Evolutionary conservation across 2,113 vertebrate species (phyloP).

Genomic region (Corythaeola cristata): DNA sequence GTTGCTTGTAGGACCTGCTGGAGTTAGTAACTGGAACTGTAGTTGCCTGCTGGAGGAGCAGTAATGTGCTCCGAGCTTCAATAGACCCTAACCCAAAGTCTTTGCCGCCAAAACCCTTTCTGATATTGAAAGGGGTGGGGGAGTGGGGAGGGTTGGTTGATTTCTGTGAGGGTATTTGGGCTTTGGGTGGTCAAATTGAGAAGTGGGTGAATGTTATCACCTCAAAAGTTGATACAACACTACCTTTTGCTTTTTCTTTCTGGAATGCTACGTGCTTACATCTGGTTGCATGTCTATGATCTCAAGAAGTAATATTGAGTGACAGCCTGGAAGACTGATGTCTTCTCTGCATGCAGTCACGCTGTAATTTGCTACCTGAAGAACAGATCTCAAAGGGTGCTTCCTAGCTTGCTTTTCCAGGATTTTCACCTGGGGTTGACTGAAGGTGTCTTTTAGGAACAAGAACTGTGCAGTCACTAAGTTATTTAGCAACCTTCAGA

Average conservation of each 20-base stretch:
- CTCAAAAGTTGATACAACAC: neutral
- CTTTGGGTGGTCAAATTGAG: neutral
- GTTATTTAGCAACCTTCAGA: neutral
- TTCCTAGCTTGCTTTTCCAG: neutral
- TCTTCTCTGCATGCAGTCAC: neutral
- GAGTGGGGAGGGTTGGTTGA: neutral
- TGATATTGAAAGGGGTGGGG: neutral
- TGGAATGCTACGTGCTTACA: neutral
- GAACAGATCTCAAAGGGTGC: neutral
- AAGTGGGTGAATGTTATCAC: neutral
- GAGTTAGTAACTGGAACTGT: neutral
- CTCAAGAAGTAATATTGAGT: neutral
- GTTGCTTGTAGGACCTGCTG: neutral
- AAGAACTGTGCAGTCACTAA: neutral
- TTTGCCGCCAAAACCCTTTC: neutral
- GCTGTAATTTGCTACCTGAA: neutral
- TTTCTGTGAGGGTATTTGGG: neutral
- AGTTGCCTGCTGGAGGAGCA: neutral
- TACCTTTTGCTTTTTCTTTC: neutral
- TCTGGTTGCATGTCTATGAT: neutral
- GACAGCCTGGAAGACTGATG: too few species aligned
- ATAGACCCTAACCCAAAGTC: fast-evolving
- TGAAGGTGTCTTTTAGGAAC: neutral
- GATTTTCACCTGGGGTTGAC: neutral
- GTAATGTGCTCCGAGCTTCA: neutral